Percentiles rank a stretch among this genome's conserved stretches.
phyloP scores from a whole-genome alignment of 2,113 vertebrate species.

The Phycodurus eques region DNA sequence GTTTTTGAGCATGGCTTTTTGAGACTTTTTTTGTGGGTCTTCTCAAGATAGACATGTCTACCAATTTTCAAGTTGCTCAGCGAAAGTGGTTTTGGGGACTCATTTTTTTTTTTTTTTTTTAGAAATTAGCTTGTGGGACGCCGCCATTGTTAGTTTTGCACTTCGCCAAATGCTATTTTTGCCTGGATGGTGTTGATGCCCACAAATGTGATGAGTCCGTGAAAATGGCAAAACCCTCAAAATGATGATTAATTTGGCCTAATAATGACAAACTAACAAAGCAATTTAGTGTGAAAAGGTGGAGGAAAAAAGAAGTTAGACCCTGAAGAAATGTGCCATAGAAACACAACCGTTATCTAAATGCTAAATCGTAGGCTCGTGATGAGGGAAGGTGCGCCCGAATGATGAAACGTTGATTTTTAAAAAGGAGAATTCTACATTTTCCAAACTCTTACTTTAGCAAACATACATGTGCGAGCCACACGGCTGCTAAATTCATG shows the following conservation, averaged over 20 bases:
- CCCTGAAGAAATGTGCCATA: not conserved
- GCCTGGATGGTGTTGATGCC: too few species aligned
- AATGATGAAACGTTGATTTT: slow-evolving; percentile 11
- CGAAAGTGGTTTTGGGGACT: too few species aligned
- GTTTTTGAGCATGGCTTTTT: too few species aligned
- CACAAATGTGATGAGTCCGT: not conserved
- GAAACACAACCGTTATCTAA: not conserved
- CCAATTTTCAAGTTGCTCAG: not conserved
- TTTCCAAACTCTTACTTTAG: slow-evolving; percentile 81
- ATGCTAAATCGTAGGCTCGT: not conserved
- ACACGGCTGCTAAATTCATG: slow-evolving; percentile 94
- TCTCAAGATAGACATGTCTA: too few species aligned
- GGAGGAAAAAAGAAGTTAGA: not conserved
- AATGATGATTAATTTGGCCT: not conserved
- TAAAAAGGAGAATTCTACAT: slow-evolving; percentile 68
- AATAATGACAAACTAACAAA: not conserved
- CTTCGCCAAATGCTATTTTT: too few species aligned
- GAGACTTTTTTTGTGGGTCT: too few species aligned
- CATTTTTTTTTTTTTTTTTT: too few species aligned
- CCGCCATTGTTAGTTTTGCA: not conserved
- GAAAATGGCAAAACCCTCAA: not conserved
- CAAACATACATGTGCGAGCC: slow-evolving; percentile 84
- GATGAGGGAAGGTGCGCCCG: not conserved
- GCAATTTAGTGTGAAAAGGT: not conserved
- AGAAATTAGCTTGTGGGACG: not conserved